A percentile compares a stretch with the other conserved stretches of the same genome.
phyloP scores from a whole-genome alignment of 2,113 vertebrate species.

The Oryzias curvinotus region DNA sequence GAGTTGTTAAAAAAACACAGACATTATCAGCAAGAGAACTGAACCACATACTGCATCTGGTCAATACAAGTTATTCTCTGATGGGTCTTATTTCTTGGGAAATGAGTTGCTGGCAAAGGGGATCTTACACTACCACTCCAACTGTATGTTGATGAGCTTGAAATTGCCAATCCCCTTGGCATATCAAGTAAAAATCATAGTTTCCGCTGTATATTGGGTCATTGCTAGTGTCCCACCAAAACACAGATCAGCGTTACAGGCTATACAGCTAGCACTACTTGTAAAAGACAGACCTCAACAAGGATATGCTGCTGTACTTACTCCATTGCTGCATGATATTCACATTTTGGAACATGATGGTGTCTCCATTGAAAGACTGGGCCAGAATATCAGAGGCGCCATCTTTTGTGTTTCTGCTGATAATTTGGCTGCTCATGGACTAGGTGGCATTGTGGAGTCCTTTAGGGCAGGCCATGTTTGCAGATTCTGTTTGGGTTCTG shows the following conservation, averaged over 20 bases:
- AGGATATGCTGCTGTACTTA: slow-evolving; percentile 21
- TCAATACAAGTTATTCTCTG: slow-evolving; percentile 8
- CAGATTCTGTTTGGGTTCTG: slow-evolving; percentile 18
- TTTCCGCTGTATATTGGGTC: slow-evolving; percentile 12
- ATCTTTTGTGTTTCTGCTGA: slow-evolving; percentile 37
- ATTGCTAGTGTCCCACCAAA: background rate
- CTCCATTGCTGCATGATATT: background rate
- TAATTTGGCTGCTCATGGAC: slow-evolving; percentile 36
- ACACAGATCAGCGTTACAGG: slow-evolving; percentile 2
- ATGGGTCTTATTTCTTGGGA: slow-evolving; percentile 34
- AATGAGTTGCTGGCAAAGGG: slow-evolving; percentile 19
- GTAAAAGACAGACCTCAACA: slow-evolving; percentile 6
- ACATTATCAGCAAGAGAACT: slow-evolving; percentile 28
- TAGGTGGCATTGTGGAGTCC: slow-evolving; percentile 28
- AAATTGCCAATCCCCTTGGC: slow-evolving; percentile 18
- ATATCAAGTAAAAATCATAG: slow-evolving; percentile 17
- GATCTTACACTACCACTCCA: background rate
- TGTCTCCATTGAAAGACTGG: slow-evolving; percentile 13
- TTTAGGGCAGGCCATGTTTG: slow-evolving; percentile 10
- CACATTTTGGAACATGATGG: slow-evolving; percentile 7
- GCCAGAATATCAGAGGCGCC: slow-evolving; percentile 5
- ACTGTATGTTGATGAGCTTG: slow-evolving; percentile 13
- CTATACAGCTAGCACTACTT: slow-evolving; percentile 1
- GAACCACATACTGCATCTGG: slow-evolving; percentile 4
- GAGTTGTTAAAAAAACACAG: slow-evolving; percentile 47